Evolutionary conservation across 30 jellyfish, hydroid and myxozoan species (phyloP).

Genomic region (Turritopsis dohrnii): DNA sequence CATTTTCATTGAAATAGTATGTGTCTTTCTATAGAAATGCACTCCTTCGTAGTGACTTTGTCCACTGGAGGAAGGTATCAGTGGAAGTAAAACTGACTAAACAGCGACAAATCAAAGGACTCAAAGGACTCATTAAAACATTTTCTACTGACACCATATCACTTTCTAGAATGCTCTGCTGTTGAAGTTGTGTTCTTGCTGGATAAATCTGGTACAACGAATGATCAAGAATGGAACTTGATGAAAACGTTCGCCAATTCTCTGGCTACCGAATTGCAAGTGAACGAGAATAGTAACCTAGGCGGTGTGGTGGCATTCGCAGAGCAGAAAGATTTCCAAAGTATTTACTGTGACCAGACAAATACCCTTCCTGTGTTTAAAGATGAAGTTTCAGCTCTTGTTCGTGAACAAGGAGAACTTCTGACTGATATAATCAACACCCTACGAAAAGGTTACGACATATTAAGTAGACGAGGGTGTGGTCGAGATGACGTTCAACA

Average conservation of each 20-base stretch:
- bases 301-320: background rate
- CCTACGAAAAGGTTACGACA: background rate
- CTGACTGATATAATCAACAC: background rate
- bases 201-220: background rate
- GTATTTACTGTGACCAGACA: background rate
- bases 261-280: background rate
- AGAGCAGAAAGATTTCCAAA: background rate
- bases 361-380: background rate
- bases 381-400: background rate
- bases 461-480: background rate
- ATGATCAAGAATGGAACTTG: background rate
- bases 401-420: background rate
- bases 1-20: too few species aligned
- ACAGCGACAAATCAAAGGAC: too few species aligned
- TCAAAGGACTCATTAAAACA: background rate
- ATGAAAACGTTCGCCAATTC: background rate
- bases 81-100: too few species aligned
- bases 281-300: background rate
- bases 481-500: background rate
- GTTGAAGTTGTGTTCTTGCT: background rate
- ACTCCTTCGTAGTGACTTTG: too few species aligned
- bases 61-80: too few species aligned
- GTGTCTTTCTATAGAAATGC: too few species aligned
- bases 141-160: background rate
- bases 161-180: background rate